phyloP scores from a whole-genome alignment of 2,888 invertebrate genomes.

The Andrena trimmerana region DNA sequence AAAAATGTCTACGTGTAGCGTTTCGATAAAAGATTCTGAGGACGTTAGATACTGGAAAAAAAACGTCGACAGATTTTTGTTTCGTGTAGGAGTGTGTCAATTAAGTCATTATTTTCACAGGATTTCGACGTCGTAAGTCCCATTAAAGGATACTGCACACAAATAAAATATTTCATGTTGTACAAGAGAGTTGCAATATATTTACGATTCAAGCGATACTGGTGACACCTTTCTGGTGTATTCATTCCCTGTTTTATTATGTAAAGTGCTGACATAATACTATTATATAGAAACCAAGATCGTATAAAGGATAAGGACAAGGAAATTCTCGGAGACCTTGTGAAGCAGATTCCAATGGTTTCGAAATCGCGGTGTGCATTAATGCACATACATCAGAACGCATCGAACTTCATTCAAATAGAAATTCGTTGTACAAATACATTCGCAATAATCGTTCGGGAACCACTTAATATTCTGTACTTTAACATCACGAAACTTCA shows the following conservation, averaged over 20 bases:
- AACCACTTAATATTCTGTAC: not conserved
- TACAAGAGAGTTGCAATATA: not conserved
- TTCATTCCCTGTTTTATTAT: constrained; percentile 13
- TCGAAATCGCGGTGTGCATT: constrained; percentile 18
- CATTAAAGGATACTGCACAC: not conserved
- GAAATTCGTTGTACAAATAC: not conserved
- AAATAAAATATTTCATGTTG: not conserved
- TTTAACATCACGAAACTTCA: not conserved
- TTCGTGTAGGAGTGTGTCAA: not conserved
- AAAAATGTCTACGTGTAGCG: not conserved
- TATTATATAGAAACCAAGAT: constrained; percentile 19
- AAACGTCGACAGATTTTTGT: no score
- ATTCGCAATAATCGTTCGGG: not conserved
- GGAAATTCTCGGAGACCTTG: constrained; percentile 26
- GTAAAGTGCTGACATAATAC: constrained; percentile 1
- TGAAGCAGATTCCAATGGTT: constrained; percentile 12
- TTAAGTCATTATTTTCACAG: not conserved
- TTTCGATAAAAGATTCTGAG: not conserved
- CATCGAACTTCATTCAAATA: not conserved
- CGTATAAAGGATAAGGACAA: constrained; percentile 5
- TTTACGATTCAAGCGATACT: not conserved
- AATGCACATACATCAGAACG: not conserved
- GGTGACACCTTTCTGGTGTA: not conserved
- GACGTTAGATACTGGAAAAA: no score
- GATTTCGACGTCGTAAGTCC: not conserved